Base-by-base conservation (phyloP, 2,888 invertebrate species). In the Microchrysa polita region DNA sequence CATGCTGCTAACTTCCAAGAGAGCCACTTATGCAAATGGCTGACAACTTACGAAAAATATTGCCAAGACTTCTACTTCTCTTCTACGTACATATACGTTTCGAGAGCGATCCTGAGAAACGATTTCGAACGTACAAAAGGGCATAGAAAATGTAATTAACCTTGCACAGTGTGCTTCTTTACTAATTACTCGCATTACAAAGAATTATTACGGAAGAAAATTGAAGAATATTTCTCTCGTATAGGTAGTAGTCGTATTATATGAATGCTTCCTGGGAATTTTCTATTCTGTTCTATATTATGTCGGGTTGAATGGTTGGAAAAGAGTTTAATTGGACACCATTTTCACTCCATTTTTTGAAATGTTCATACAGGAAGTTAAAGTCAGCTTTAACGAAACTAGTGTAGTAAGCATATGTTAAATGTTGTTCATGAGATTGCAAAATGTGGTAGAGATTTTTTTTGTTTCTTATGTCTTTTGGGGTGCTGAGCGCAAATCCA, bases 21-120 rank as follows among this genome's bases (percentile, higher is more conserved):
- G 23, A 59, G 59, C 23, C 59, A 59, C 59, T 59, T 59, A 59
- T 59, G 59, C 59, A 59, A 59, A 59, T 59, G 59, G 59, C 59
- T 23, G 59, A 59, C 59, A 59, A 59, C 59, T 59, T 59, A 22
- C 59, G 23, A 20, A 23, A 59, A 23, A 59, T 22, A 23, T 22
- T 59, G 23, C 23, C 14, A 23, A 59, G 20, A 20, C 55, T 20
- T 20, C 20, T 22, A 23, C 7, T 22, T 59, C 2, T 14, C 55
- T 20, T 20, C 20, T 22, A 23, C 7, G 59, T 59, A 34, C 5
- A 59, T n/a, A n/a, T n/a, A n/a, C n/a, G n/a, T n/a, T n/a, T n/a
- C n/a, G n/a, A n/a, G n/a, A n/a, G n/a, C n/a, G 27, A 59, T 59
- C 22, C 22, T 14, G 59, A 59, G 16, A 48, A 48, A 48, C 48